Conservation (phyloP, 2,113 vertebrate species). For the crab-eating macaque (Macaca fascicularis) region DNA sequence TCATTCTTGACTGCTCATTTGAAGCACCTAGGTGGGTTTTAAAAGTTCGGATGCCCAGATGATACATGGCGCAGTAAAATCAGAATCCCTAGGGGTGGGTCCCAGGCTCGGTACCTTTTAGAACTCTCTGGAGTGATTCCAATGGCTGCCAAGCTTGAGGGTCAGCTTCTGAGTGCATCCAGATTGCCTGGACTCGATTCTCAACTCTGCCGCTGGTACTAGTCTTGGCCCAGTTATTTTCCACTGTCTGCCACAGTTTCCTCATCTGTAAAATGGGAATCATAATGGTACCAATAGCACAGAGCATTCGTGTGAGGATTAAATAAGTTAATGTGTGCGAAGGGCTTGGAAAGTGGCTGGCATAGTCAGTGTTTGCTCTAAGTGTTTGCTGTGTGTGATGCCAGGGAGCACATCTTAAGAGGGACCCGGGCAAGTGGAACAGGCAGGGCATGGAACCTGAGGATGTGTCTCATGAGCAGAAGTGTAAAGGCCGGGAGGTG, state of each 20-base stretch:
- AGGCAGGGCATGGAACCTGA: not conserved
- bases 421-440: not conserved
- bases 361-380: not conserved
- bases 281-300: accelerated
- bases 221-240: not conserved
- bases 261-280: not conserved
- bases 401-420: not conserved
- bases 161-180: not conserved
- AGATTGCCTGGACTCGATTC: not conserved
- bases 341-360: not conserved
- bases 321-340: not conserved
- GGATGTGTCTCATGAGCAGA: not conserved
- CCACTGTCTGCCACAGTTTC: not conserved
- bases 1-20: not conserved
- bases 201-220: not conserved
- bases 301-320: not conserved
- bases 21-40: not conserved
- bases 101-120: not conserved
- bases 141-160: not conserved
- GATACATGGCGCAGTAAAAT: not conserved
- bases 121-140: not conserved
- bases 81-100: not conserved
- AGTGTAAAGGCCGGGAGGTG: not conserved
- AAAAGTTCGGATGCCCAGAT: not conserved
- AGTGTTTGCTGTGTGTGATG: accelerated